Evolutionary conservation across 35 echinoderm and acorn worm genomes (phyloP), one percentile per base, ranked within the genome.

Genomic region (Ophioderma brevispina): DNA sequence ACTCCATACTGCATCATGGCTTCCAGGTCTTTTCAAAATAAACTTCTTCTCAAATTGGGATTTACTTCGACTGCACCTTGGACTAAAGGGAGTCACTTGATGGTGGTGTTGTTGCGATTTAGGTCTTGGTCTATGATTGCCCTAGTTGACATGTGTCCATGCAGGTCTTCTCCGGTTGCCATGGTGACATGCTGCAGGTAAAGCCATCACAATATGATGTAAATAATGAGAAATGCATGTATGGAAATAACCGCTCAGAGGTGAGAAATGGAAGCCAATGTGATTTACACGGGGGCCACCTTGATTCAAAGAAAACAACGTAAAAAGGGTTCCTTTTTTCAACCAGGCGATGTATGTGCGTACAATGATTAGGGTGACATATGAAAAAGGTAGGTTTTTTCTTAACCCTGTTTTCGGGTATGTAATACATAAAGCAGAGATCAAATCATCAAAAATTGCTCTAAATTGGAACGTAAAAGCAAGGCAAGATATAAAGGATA

Each of bases 21-120:
- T 23, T 0, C 13, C 36, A 21, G 89, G 80, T 40, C 76, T 76
- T 6, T 32, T 21, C 42, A 90, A 90, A 14, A 55, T 70, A 33
- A 90, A 90, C 0, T 76, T 75, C 32, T 90, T 90, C 31, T 76
- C 33, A 64, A 90, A 90, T 13, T 84, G 38, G 33, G 89, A 41
- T 19, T 75, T 52, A n/a, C 41, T 46, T 46, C 17, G 17, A 70
- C 59, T 70, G 15, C 59, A 3, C 10, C 59, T 30, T 70, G 59
- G 15, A 70, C 59, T 70, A 25, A 25, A 70, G 5, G 28, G 10
- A 3, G 59, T 18, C 28, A 30, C 59, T 70, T 70, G 10, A 18
- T 6, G 59, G 8, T 52, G 8, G 8, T 8, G 8, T 25, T 70
- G 59, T 25, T 70, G 59, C 23, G 15, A 30, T 18, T 70, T 70